These are phyloP conservation scores for Xenopus tropicalis DNA, from an alignment of 2,113 vertebrate genomes.

Conservation along the genomic window UCB_Xtro_10.0 CM004443.2:210113001-210113500, in stretches of 20 bases:
- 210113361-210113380: too few relatives aligned
- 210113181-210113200: background rate
- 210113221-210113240: background rate
- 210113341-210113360: too few relatives aligned
- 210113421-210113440: too few relatives aligned
- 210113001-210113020: background rate
- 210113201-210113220: background rate
- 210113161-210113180: background rate
- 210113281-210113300: too few relatives aligned
- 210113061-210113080: background rate
- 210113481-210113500: too few relatives aligned
- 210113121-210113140: background rate
- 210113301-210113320: too few relatives aligned
- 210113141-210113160: constrained; percentile 1
- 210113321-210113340: too few relatives aligned
- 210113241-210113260: background rate
- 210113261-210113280: background rate
- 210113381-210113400: too few relatives aligned
- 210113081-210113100: background rate
- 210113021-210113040: constrained; percentile 5
- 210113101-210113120: background rate
- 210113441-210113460: too few relatives aligned
- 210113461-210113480: too few relatives aligned
- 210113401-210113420: too few relatives aligned
- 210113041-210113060: constrained; percentile 6